Base-by-base conservation (phyloP, 2,797 vertebrate species). In the Amazonetta brasiliensis region DNA sequence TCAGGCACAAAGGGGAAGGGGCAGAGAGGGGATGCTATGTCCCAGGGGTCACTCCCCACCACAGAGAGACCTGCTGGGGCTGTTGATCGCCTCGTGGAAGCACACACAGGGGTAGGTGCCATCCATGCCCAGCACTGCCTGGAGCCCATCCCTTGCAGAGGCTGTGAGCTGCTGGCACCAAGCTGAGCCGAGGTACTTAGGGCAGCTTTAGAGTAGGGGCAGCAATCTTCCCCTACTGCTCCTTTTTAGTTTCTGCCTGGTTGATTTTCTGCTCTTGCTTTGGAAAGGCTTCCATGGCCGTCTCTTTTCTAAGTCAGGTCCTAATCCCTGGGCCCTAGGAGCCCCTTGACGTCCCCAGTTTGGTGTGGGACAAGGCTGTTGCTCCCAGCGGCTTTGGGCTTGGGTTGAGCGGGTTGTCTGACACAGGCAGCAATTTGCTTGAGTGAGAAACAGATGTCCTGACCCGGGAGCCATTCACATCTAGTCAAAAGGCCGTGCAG, bases 401-500 rank as follows among this genome's bases (percentile, higher is more conserved):
- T 76, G 59, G 46, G 41, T 3, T 44, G 52, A 43, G 66, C 62
- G 59, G 54, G 56, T 8, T 37, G 21, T 35, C 77, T 76, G 84
- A 68, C 7, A 0, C 1, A 15, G 79, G 54, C 21, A 63, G 64
- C 56, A 76, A 69, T 87, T 87, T 35, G 9, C 64, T 43, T 1
- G 35, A 41, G 77, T 58, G 64, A 80, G 68, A 75, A 79, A 46
- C 89, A 91, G 87, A 62, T 87, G 89, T 84, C 76, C 50, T 55
- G 82, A 85, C 54, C 64, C 37, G 6, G 68, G 77, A 48, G 35
- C 93, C 92, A 84, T 90, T 68, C 56, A 20, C 31, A 39, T 31
- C 87, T 93, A 85, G 91, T 90, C 67, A 58, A 91, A 89, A 78
- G 11, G 66, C 92, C 30, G 6, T 67, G 73, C 86, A 77, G 37